Conservation (phyloP, 2,797 vertebrate species). For the Dipus sagitta region DNA sequence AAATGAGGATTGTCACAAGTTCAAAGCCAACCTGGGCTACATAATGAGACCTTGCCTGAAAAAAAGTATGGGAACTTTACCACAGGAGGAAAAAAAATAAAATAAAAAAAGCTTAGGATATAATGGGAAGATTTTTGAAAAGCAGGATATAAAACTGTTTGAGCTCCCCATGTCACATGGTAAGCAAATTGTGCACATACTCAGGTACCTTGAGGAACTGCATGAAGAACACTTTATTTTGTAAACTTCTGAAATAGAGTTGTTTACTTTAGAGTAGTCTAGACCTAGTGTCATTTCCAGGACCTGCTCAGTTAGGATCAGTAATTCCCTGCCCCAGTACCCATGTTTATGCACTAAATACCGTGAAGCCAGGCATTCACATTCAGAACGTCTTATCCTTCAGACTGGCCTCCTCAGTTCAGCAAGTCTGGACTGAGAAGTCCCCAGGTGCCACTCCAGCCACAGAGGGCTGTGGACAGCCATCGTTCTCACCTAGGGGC, state of each 20-base stretch:
- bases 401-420: background rate
- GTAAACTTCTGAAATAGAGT: background rate
- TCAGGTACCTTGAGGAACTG: background rate
- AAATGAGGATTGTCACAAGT: background rate
- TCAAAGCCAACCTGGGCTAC: no score
- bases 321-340: background rate
- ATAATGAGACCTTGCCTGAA: no score
- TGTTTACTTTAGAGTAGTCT: background rate
- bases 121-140: background rate
- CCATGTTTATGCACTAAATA: background rate
- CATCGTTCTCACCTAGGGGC: background rate
- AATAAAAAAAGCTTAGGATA: background rate
- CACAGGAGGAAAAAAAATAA: background rate
- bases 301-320: background rate
- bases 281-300: background rate
- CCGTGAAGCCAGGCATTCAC: background rate
- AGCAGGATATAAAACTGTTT: background rate
- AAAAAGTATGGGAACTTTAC: background rate
- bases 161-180: background rate
- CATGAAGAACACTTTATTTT: background rate
- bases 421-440: background rate
- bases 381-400: background rate
- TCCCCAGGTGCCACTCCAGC: background rate
- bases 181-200: no score
- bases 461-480: no score